Conservation (phyloP, 2,888 invertebrate genomes). For the Drosophila neonasuta region DNA sequence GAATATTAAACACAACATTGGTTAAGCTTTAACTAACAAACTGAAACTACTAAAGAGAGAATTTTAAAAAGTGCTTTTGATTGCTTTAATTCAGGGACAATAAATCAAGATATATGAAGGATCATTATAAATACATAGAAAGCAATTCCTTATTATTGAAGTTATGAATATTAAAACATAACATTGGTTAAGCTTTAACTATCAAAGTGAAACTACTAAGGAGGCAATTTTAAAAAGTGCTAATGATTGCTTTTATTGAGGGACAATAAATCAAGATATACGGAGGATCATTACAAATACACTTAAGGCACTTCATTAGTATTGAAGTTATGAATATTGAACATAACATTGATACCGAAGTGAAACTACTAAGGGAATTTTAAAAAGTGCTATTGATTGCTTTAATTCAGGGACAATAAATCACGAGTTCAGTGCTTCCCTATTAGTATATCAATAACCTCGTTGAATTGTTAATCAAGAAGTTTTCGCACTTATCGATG, state of each 20-base stretch:
- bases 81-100: background rate
- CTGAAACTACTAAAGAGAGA: background rate
- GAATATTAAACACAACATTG: slow-evolving; percentile 11
- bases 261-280: background rate
- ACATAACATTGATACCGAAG: too few relatives aligned
- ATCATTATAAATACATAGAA: too few relatives aligned
- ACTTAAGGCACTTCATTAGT: too few relatives aligned
- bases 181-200: slow-evolving; percentile 8
- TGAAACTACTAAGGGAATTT: too few relatives aligned
- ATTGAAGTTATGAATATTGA: too few relatives aligned
- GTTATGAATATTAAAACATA: slow-evolving; percentile 14
- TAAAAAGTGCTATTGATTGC: too few relatives aligned
- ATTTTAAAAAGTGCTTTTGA: background rate
- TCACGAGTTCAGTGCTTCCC: too few relatives aligned
- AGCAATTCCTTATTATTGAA: too few relatives aligned
- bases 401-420: too few relatives aligned
- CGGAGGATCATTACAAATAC: too few relatives aligned
- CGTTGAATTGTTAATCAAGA: slow-evolving; percentile 4
- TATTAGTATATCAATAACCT: background rate
- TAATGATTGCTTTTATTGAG: too few relatives aligned
- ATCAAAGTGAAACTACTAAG: background rate
- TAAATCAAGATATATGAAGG: too few relatives aligned
- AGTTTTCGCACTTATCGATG: background rate
- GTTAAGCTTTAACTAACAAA: background rate
- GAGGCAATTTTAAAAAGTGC: background rate